A percentile compares a stretch with the other conserved stretches of the same genome.
Conservation (phyloP, 1,140 invertebrate genomes). For the Fopius arisanus region DNA sequence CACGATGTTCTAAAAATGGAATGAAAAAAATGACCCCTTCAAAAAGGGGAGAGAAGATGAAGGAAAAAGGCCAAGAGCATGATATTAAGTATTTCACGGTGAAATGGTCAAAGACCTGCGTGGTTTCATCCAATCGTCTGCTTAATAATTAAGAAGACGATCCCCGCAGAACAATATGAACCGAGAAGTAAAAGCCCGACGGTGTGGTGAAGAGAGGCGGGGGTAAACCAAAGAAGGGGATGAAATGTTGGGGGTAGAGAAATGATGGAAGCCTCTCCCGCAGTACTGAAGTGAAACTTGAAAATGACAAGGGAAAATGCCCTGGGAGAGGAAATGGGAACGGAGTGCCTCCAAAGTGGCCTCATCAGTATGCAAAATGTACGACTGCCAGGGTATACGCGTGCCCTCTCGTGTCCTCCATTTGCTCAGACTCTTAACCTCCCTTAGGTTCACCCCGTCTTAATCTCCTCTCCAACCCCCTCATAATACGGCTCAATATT, state of each 20-base stretch:
- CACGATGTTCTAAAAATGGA: conserved; percentile 11
- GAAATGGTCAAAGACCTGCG: not conserved
- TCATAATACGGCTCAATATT: too few species aligned
- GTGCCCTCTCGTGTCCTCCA: conserved; percentile 42
- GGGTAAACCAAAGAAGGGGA: not conserved
- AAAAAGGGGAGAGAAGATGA: not conserved
- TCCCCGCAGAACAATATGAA: not conserved
- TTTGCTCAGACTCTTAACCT: conserved; percentile 34
- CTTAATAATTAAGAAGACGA: not conserved
- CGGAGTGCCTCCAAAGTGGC: conserved; percentile 46
- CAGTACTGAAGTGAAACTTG: conserved; percentile 38
- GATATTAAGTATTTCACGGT: not conserved
- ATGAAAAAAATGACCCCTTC: not conserved
- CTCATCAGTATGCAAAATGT: conserved; percentile 57
- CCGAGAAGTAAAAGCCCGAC: not conserved
- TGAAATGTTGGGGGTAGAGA: not conserved
- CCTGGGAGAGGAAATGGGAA: conserved; percentile 47
- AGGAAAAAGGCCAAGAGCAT: not conserved
- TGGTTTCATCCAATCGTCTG: not conserved
- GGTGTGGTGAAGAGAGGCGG: not conserved
- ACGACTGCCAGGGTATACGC: conserved; percentile 40
- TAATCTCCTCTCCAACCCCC: not conserved
- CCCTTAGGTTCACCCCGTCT: not conserved
- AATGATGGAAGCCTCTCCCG: not conserved
- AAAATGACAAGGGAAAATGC: conserved; percentile 49